phyloP scores from a whole-genome alignment of 1,140 invertebrate genomes.

The Drosophila pallidifrons region DNA sequence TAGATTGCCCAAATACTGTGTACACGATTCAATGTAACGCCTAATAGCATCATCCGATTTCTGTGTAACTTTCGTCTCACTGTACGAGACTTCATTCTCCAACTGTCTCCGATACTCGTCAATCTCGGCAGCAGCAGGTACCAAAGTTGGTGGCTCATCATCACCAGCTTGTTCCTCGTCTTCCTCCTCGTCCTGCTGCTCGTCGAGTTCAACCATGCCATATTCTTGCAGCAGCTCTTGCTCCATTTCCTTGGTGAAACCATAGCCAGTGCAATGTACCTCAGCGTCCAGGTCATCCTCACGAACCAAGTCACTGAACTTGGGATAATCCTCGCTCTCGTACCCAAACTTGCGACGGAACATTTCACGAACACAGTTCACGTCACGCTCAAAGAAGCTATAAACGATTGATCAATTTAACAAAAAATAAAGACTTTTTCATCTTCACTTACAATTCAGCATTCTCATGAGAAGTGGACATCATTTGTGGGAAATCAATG shows the following conservation, averaged over 20 bases:
- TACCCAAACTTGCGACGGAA: constrained; percentile 96
- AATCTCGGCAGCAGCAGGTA: constrained; percentile 84
- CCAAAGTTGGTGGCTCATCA: constrained; percentile 54
- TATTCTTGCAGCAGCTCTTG: constrained; percentile 88
- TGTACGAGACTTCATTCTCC: constrained; percentile 83
- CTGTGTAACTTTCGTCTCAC: constrained; percentile 66
- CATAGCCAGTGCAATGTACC: constrained; percentile 95
- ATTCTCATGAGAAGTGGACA: constrained; percentile 96
- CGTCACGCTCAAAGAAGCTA: constrained; percentile 98
- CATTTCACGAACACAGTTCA: constrained; percentile 96
- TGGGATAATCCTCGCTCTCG: constrained; percentile 95
- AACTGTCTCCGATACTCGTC: constrained; percentile 86
- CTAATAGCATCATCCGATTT: constrained; percentile 77
- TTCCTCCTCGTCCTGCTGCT: constrained; percentile 72
- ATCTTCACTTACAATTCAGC: constrained; percentile 91
- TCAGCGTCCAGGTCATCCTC: constrained; percentile 95
- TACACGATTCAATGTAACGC: constrained; percentile 82
- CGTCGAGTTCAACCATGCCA: constrained; percentile 74
- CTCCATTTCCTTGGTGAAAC: constrained; percentile 94
- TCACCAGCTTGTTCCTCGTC: constrained; percentile 22
- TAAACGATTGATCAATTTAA: constrained; percentile 18
- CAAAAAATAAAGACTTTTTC: no score
- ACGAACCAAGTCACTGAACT: constrained; percentile 93
- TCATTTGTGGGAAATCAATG: constrained; percentile 99
- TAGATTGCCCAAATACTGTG: constrained; percentile 78